A percentile compares a stretch with the other conserved stretches of the same genome.
These are phyloP conservation scores for Macrostomum lignano DNA, from an alignment of 1,140 invertebrate genomes.

Conservation along the genomic window DNA sequence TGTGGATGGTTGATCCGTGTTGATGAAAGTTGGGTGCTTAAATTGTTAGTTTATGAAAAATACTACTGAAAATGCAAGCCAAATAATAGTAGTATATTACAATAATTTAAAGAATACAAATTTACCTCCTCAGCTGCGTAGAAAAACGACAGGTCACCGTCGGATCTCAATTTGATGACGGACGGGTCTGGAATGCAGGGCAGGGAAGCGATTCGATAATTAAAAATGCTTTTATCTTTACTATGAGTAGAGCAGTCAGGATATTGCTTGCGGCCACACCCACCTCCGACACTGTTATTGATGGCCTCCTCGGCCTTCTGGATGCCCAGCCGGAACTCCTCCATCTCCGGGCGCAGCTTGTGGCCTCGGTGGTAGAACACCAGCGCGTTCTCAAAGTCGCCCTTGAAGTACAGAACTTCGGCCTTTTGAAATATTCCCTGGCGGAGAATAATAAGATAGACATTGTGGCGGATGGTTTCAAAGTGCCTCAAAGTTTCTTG, in stretches of 20 bases:
- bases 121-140: conserved; percentile 17
- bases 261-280: conserved; percentile 8
- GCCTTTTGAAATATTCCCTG: conserved; percentile 61
- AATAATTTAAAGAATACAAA: neutral
- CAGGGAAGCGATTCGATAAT: conserved; percentile 4
- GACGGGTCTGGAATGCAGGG: conserved; percentile 18
- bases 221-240: too few species aligned
- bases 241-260: neutral
- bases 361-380: conserved; percentile 63
- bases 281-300: conserved; percentile 54
- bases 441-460: conserved; percentile 8
- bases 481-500: conserved; percentile 9
- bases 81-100: conserved; percentile 4
- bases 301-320: conserved; percentile 77
- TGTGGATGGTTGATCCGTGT: too few species aligned
- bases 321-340: conserved; percentile 55
- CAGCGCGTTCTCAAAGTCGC: conserved; percentile 64
- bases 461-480: neutral
- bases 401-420: conserved; percentile 61
- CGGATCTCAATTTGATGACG: conserved; percentile 17
- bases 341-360: conserved; percentile 49
- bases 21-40: too few species aligned
- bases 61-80: neutral
- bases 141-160: conserved; percentile 23
- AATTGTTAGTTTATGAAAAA: too few species aligned